These are phyloP conservation scores for Mantis religiosa DNA, from an alignment of 2,888 invertebrate species.

Conservation along the genomic window DNA sequence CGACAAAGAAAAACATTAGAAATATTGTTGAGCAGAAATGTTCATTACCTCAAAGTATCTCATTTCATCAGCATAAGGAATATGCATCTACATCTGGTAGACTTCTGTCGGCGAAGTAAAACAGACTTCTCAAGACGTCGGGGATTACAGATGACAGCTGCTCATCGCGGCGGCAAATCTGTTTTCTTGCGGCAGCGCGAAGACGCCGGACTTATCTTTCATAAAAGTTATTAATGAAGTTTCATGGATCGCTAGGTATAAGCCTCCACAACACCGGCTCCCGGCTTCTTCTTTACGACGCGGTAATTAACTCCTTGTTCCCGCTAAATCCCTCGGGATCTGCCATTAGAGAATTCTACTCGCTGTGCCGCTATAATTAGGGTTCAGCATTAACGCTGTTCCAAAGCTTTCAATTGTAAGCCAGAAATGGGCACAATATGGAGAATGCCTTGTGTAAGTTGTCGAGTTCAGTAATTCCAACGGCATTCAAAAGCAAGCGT, in stretches of 20 bases:
- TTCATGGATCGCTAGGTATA: background rate
- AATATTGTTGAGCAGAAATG: too few species aligned
- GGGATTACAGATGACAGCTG: background rate
- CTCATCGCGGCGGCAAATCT: background rate
- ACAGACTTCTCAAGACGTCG: background rate
- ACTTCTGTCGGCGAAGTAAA: too few species aligned
- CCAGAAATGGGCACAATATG: background rate
- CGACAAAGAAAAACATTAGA: too few species aligned
- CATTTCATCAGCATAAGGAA: too few species aligned
- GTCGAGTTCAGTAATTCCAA: background rate
- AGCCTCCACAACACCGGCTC: background rate
- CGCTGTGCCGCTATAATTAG: background rate
- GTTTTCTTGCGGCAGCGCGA: background rate
- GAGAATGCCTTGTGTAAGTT: background rate
- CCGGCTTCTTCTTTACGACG: background rate
- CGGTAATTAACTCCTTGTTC: background rate
- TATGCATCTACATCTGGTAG: too few species aligned
- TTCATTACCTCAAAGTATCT: too few species aligned
- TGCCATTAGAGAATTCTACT: background rate
- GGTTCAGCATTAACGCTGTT: background rate
- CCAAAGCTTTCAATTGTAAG: background rate
- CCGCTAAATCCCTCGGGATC: background rate
- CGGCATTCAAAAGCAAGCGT: background rate
- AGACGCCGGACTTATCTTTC: background rate
- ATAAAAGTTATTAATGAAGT: background rate